Evolutionary conservation across 2,113 vertebrate genomes (phyloP).

Genomic region (Crotalus helleri): DNA sequence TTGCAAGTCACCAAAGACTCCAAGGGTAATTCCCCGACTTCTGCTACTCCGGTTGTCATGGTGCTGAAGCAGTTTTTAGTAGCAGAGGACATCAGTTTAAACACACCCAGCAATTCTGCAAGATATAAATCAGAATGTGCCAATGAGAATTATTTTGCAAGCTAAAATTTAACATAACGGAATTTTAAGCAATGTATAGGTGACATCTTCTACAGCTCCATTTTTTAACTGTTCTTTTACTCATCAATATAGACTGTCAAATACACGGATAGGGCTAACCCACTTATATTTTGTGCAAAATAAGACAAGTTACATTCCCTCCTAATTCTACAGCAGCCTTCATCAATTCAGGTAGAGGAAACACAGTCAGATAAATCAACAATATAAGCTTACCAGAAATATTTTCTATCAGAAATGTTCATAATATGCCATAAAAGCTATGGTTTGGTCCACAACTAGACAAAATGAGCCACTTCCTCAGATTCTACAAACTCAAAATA

Average conservation of each 20-base stretch:
- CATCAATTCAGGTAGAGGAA: not conserved
- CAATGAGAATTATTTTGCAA: not conserved
- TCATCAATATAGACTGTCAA: not conserved
- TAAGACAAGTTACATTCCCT: not conserved
- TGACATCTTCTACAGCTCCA: not conserved
- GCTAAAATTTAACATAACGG: not conserved
- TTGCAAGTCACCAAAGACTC: conserved; percentile 82
- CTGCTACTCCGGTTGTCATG: conserved; percentile 71
- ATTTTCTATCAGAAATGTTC: not conserved
- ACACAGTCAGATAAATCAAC: not conserved
- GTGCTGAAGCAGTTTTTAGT: conserved; percentile 47
- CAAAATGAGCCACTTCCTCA: not conserved
- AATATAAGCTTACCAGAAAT: not conserved
- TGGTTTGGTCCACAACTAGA: not conserved
- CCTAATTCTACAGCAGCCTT: not conserved
- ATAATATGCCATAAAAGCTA: not conserved
- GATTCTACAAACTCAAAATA: not conserved
- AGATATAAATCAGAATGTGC: conserved; percentile 36
- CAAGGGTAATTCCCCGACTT: conserved; percentile 59
- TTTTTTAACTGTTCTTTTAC: not conserved
- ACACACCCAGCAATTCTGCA: conserved; percentile 27
- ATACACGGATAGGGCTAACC: not conserved
- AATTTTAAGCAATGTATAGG: not conserved
- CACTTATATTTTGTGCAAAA: not conserved
- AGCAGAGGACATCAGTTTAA: conserved; percentile 55